phyloP scores from a whole-genome alignment of 2,797 vertebrate genomes.

The Ibycter americanus region DNA sequence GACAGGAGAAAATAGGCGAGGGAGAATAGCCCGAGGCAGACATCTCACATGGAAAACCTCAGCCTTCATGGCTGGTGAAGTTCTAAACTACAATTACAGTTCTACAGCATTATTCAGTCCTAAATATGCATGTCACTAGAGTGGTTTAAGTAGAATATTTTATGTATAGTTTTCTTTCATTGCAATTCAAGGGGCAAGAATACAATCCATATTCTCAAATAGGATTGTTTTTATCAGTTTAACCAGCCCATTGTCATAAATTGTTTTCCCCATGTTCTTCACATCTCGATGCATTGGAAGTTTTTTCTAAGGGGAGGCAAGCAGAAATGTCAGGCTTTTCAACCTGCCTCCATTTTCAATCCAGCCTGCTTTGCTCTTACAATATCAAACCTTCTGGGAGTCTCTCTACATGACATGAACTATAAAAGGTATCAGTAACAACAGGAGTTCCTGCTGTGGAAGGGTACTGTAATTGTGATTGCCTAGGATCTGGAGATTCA shows the following conservation, averaged over 20 bases:
- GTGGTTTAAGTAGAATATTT: neutral
- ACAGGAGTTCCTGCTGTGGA: conserved; percentile 30
- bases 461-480: conserved; percentile 17
- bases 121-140: neutral
- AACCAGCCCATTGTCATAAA: neutral
- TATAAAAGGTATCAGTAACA: conserved; percentile 54
- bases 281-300: neutral
- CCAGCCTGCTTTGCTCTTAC: neutral
- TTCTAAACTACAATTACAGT: neutral
- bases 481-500: conserved; percentile 32
- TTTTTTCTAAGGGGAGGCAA: neutral
- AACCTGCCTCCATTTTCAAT: neutral
- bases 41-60: neutral
- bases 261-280: neutral
- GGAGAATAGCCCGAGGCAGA: neutral
- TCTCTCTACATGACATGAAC: conserved; percentile 15
- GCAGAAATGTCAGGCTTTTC: conserved; percentile 5
- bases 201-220: neutral
- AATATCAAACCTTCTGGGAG: conserved; percentile 39
- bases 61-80: neutral
- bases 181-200: neutral
- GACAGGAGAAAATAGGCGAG: neutral
- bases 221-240: neutral
- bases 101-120: neutral
- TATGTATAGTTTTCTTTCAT: neutral